A percentile compares a stretch with the other conserved stretches of the same genome.
Conservation (phyloP, 2,888 invertebrate genomes). For the Sylvicola cinctus region DNA sequence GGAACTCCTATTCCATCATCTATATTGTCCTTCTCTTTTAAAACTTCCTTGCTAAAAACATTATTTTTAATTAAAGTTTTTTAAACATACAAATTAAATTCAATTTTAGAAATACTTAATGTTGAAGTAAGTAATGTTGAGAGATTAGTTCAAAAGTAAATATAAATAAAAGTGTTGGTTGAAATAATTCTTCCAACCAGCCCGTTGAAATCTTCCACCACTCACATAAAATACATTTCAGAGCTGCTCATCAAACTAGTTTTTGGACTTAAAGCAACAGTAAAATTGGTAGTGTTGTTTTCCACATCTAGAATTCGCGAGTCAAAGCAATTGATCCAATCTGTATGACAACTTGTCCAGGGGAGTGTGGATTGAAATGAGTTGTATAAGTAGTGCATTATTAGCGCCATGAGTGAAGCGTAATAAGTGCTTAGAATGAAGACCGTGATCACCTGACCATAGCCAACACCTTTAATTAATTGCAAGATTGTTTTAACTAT, state of each 20-base stretch:
- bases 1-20: slow-evolving; percentile 33
- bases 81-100: no score
- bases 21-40: slow-evolving; percentile 28
- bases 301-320: slow-evolving; percentile 8
- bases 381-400: slow-evolving; percentile 36
- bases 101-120: no score
- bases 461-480: slow-evolving; percentile 32
- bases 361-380: slow-evolving; percentile 40
- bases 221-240: slow-evolving; percentile 33
- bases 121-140: no score
- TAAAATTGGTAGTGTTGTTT: not conserved
- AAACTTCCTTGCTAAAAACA: slow-evolving; percentile 26
- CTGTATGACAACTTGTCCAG: slow-evolving; percentile 34
- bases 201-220: slow-evolving; percentile 5
- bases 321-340: slow-evolving; percentile 29
- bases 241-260: no score
- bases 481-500: no score
- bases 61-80: no score
- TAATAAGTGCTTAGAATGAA: slow-evolving; percentile 39
- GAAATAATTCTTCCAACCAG: no score
- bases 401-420: slow-evolving; percentile 37
- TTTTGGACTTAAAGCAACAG: no score
- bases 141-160: no score
- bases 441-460: slow-evolving; percentile 31
- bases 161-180: no score